Evolutionary conservation across 2,888 invertebrate species (phyloP).

Genomic region (Pelosia muscerda): DNA sequence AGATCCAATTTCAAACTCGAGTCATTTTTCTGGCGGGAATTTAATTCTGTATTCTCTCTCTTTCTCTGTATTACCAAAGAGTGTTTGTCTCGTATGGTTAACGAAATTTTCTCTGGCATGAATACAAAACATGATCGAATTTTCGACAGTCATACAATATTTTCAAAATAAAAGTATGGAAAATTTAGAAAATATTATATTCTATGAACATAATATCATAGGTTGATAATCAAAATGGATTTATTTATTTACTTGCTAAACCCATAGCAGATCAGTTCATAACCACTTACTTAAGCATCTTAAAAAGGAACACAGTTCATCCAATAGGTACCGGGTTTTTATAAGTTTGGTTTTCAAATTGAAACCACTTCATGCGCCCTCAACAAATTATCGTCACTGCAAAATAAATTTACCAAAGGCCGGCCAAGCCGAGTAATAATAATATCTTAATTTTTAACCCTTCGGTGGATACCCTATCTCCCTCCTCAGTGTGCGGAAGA

Average conservation of each 20-base stretch:
- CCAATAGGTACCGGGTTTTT: too few species aligned
- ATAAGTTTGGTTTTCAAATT: too few species aligned
- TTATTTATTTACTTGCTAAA: neutral
- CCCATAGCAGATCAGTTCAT: neutral
- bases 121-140: neutral
- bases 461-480: too few species aligned
- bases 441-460: too few species aligned
- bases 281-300: too few species aligned
- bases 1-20: slow-evolving; percentile 12
- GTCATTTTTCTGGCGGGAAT: slow-evolving; percentile 11
- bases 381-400: too few species aligned
- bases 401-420: too few species aligned
- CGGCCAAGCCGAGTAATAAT: too few species aligned
- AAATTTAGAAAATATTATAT: neutral
- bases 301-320: neutral
- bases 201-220: neutral
- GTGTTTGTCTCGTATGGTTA: slow-evolving; percentile 9
- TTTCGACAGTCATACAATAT: neutral
- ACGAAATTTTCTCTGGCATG: neutral
- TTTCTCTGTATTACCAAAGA: slow-evolving; percentile 11
- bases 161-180: neutral
- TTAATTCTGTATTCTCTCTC: slow-evolving; percentile 18
- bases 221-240: neutral
- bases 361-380: too few species aligned
- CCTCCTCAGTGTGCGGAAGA: too few species aligned